A percentile compares a stretch with the other conserved stretches of the same genome.
Evolutionary conservation across 2,797 vertebrate genomes (phyloP).

Genomic region (Hirundo rustica): DNA sequence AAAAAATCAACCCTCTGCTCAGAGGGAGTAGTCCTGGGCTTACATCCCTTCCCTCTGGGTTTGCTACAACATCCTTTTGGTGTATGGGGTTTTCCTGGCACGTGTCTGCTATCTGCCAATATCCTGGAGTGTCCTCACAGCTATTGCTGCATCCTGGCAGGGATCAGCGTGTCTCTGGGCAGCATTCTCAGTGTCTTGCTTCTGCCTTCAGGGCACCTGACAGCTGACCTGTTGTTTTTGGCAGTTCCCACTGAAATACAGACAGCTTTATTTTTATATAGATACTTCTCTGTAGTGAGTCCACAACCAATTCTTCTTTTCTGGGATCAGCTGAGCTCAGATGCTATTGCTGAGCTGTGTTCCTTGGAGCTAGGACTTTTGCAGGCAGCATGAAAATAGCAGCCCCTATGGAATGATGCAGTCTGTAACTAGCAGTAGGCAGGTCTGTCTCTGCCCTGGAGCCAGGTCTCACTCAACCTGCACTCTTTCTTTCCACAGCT

Average conservation of each 20-base stretch:
- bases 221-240: constrained; percentile 1
- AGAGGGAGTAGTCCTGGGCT: not conserved
- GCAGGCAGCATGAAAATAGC: not conserved
- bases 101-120: not conserved
- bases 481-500: constrained; percentile 71
- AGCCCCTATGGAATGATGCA: not conserved
- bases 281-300: not conserved
- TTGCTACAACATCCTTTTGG: not conserved
- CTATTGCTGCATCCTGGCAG: not conserved
- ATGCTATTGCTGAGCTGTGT: not conserved
- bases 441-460: not conserved
- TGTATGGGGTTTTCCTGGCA: not conserved
- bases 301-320: not conserved
- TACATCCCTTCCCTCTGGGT: not conserved
- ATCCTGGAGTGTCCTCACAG: not conserved
- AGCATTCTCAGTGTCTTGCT: not conserved
- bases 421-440: not conserved
- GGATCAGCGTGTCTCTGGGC: not conserved
- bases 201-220: not conserved
- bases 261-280: constrained; percentile 7
- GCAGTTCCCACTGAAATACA: not conserved
- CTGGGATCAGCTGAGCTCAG: not conserved
- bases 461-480: not conserved
- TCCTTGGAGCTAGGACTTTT: not conserved
- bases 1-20: not conserved